A percentile compares a stretch with the other conserved stretches of the same genome.
Conservation (phyloP, 1,140 invertebrate species). For the Planococcus citri region DNA sequence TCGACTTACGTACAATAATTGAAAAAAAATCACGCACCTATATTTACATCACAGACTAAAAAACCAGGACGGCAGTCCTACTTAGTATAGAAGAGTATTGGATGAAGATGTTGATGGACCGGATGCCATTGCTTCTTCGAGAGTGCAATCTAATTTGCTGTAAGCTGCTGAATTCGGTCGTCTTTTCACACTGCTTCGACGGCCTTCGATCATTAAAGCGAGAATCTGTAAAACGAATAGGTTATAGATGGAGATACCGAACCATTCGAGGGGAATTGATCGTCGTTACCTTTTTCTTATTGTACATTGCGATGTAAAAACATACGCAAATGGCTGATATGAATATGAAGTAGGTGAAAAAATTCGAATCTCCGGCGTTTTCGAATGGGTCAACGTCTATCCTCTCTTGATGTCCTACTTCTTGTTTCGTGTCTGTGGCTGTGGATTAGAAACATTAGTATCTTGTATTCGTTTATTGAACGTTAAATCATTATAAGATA, state of each 20-base stretch:
- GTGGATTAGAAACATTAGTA: no score
- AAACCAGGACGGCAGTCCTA: neutral
- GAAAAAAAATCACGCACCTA: neutral
- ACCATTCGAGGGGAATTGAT: neutral
- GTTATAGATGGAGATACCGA: conserved; percentile 2
- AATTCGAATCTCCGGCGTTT: conserved; percentile 11
- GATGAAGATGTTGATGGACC: conserved; percentile 24
- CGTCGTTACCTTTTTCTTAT: conserved; percentile 24
- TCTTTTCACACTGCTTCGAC: conserved; percentile 13
- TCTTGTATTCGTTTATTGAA: no score
- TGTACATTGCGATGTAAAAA: conserved; percentile 24
- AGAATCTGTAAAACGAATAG: conserved; percentile 16
- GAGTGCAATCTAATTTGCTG: conserved; percentile 31
- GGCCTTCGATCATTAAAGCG: conserved; percentile 24
- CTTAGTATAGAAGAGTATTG: conserved; percentile 26
- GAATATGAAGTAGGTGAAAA: conserved; percentile 22
- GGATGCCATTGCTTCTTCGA: conserved; percentile 31
- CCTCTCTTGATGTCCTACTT: no score
- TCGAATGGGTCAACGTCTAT: neutral
- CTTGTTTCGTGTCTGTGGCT: no score
- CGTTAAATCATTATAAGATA: no score
- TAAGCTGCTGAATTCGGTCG: conserved; percentile 21
- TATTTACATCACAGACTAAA: conserved; percentile 6
- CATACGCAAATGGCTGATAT: conserved; percentile 19
- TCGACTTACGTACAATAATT: neutral